Evolutionary conservation across 1,140 invertebrate genomes (phyloP).

Genomic region (Argopecten irradians): DNA sequence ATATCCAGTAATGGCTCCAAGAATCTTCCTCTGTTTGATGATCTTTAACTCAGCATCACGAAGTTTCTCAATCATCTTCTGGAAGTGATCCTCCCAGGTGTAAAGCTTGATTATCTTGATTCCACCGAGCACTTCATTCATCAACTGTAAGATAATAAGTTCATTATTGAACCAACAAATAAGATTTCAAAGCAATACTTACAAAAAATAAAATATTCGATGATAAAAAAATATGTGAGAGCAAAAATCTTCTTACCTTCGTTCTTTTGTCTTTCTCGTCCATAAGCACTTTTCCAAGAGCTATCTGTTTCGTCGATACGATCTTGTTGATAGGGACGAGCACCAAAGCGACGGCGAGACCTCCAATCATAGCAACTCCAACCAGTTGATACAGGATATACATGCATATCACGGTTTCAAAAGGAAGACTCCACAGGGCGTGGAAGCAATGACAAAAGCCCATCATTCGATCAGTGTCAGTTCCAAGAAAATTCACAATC

Average conservation of each 20-base stretch:
- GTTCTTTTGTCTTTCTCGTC: conserved; percentile 7
- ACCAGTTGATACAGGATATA: conserved; percentile 17
- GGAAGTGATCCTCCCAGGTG: not conserved
- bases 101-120: conserved; percentile 10
- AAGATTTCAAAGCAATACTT: too few species aligned
- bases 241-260: not conserved
- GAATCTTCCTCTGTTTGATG: not conserved
- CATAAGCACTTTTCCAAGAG: not conserved
- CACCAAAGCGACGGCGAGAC: not conserved
- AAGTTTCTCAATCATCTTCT: not conserved
- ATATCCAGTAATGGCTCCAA: not conserved
- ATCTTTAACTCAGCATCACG: not conserved
- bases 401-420: not conserved
- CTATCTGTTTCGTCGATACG: not conserved
- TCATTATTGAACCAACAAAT: too few species aligned
- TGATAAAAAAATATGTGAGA: too few species aligned
- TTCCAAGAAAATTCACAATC: conserved; percentile 7
- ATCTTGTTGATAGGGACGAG: not conserved
- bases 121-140: not conserved
- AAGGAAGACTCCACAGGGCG: not conserved
- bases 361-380: not conserved
- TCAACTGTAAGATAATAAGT: conserved; percentile 8
- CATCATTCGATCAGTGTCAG: not conserved
- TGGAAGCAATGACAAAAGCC: not conserved
- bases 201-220: too few species aligned